phyloP scores from a whole-genome alignment of 2,113 vertebrate species.

The Centropristis striata region DNA sequence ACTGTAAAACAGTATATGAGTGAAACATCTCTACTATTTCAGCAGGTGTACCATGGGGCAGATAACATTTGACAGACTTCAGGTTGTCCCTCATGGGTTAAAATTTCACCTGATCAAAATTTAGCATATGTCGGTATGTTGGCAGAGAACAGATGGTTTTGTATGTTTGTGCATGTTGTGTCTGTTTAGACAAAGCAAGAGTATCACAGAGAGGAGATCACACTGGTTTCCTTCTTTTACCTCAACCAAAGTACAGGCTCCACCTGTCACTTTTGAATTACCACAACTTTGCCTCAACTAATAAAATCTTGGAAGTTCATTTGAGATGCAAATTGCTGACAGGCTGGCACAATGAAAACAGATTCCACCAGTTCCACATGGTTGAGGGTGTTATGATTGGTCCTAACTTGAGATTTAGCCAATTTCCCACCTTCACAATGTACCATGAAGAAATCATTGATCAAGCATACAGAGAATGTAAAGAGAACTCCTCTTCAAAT shows the following conservation, averaged over 20 bases:
- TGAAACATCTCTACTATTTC: neutral
- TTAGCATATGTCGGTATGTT: neutral
- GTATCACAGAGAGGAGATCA: slow-evolving; percentile 85
- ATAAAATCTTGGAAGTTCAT: neutral
- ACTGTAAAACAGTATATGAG: neutral
- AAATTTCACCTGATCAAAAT: neutral
- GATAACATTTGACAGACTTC: slow-evolving; percentile 72
- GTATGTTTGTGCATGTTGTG: slow-evolving; percentile 17
- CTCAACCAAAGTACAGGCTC: slow-evolving; percentile 6
- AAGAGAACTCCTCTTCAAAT: neutral
- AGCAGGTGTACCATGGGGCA: slow-evolving; percentile 26
- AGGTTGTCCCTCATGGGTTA: neutral
- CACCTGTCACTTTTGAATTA: neutral
- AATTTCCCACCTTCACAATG: neutral
- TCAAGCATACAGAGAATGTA: neutral
- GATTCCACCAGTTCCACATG: neutral
- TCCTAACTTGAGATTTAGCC: neutral
- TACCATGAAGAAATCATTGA: neutral
- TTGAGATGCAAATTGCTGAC: neutral
- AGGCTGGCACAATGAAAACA: neutral
- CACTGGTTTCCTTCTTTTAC: slow-evolving; percentile 69
- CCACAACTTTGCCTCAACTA: neutral
- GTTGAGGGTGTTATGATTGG: neutral
- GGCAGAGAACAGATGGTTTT: neutral
- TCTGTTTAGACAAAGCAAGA: slow-evolving; percentile 52